Base-by-base conservation (phyloP, 2,888 invertebrate genomes). In the Fabriciana adippe region DNA sequence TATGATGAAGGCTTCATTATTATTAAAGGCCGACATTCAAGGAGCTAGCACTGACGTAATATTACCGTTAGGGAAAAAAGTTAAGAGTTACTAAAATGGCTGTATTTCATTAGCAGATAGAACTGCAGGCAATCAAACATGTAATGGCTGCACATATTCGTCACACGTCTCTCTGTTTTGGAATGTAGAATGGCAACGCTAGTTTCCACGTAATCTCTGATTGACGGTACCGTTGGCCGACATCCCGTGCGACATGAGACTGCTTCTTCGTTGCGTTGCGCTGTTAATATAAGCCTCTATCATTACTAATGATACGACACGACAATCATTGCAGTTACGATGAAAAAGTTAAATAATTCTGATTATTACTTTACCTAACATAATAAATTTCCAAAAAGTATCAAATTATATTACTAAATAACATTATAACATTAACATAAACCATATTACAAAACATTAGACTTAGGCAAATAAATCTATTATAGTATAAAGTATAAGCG, bases 191-290 rank as follows among this genome's bases (percentile, higher is more conserved):
- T 82, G 76, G 74, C 75, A 76, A 77, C 74, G 82, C 80, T 82
- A 81, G 78, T 82, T 88, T 87, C 89, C 81, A 70, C 75, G 87
- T 85, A 88, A 82, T 82, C 81, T 82, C 76, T 83, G 82, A 87
- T 86, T 84, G 82, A 76, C 74, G 72, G 81, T 88, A 82, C 88
- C 87, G 89, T 88, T 89, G 81, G 55, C 65, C 69, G 69, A 69
- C 71, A 69, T 71, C 69, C 70, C 70, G 64, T 70, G 73, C 69
- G 70, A 71, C 70, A 61, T 66, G 55, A 66, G 60, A 45, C 54
- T 55, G 50, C 66, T 47, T 66, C 60, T 45, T 54, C 55, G 55
- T 66, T 66, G 61, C 60, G 60, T 55, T 41, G 54, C 48, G 47
- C 48, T 54, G 47, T 66, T 60, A 60, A 59, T 21, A 21, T 66